Base-by-base conservation (phyloP, 2,113 vertebrate species). In the Oncorhynchus kisutch region DNA sequence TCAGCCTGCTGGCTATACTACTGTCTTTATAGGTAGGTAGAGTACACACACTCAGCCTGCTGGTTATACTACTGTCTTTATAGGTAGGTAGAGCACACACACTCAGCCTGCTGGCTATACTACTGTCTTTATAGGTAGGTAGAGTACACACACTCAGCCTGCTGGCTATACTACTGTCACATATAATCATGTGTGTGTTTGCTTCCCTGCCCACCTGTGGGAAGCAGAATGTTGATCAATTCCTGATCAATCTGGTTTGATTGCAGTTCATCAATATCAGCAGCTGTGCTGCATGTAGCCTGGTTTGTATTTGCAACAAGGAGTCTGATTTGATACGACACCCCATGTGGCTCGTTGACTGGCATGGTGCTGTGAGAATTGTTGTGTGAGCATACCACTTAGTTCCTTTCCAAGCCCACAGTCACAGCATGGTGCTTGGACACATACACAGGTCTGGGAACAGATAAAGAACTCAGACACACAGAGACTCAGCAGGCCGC, bases 351-450 rank as follows among this genome's bases (percentile, higher is more conserved):
- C 14, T 57, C 3, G 18, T 22, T 62, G 59, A 3, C 51, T 18
- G 51, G 51, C 51, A 1, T 54, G 12, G 51, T 54, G 51, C 51
- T 62, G 59, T n/a, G 59, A 11, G n/a, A 62, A 24, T 62, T 24
- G 59, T 62, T 24, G 59, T 24, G 59, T n/a, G 59, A n/a, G 59
- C 59, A 22, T 24, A 5, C n/a, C 51, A 18, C 51, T 54, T 54
- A 54, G 14, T 54, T 54, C 22, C 67, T 45, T 45, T 45, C 8
- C 11, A 45, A 45, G 39, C 39, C 34, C 27, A 80, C 82, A 84
- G 25, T 78, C 54, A 57, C 83, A 84, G 81, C 74, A 62, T 85
- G 86, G 77, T 70, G 67, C 77, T 74, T 69, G 77, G n/a, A 62
- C 59, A 22, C 8, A 22, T 62, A 7, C 13, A 18, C 66, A 20